These are phyloP conservation scores for Sceliomorpha sp. DNA, from an alignment of 2,888 invertebrate genomes.

Conservation along the genomic window DNA sequence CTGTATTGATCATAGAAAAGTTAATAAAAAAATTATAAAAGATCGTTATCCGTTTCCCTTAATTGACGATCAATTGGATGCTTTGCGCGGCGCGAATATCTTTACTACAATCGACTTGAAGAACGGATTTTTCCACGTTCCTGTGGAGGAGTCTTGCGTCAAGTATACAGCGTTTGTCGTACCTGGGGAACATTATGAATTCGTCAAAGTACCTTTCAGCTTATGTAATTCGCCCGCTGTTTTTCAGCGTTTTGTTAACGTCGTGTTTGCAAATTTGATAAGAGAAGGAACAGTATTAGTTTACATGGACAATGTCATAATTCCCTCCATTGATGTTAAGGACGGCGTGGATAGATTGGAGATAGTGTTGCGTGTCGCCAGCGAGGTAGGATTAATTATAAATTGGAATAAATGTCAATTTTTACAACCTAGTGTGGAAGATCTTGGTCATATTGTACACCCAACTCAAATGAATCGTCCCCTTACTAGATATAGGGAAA, in stretches of 20 bases:
- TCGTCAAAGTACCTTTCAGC: too few relatives aligned
- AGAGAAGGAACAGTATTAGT: conserved; percentile 7
- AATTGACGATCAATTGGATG: conserved; percentile 17
- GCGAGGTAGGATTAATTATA: neutral
- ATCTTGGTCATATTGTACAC: conserved; percentile 8
- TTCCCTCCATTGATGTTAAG: conserved; percentile 4
- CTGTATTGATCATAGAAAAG: conserved; percentile 60
- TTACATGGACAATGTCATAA: conserved; percentile 20
- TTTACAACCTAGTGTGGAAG: neutral
- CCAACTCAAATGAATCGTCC: too few relatives aligned
- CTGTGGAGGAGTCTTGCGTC: too few relatives aligned
- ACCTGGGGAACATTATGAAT: too few relatives aligned
- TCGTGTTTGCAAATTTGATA: conserved; percentile 1
- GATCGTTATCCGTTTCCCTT: too few relatives aligned
- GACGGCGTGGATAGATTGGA: neutral
- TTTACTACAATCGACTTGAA: conserved; percentile 6
- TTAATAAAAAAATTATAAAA: conserved; percentile 65
- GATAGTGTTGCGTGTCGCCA: neutral
- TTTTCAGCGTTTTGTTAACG: too few relatives aligned
- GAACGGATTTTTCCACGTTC: too few relatives aligned
- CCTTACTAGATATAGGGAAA: too few relatives aligned
- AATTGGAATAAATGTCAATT: conserved; percentile 8
- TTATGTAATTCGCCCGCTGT: too few relatives aligned
- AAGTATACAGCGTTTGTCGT: too few relatives aligned
- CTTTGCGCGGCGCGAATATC: conserved; percentile 3